Conservation (phyloP, 2,797 vertebrate genomes). For the Microctenopoma lineatum region DNA sequence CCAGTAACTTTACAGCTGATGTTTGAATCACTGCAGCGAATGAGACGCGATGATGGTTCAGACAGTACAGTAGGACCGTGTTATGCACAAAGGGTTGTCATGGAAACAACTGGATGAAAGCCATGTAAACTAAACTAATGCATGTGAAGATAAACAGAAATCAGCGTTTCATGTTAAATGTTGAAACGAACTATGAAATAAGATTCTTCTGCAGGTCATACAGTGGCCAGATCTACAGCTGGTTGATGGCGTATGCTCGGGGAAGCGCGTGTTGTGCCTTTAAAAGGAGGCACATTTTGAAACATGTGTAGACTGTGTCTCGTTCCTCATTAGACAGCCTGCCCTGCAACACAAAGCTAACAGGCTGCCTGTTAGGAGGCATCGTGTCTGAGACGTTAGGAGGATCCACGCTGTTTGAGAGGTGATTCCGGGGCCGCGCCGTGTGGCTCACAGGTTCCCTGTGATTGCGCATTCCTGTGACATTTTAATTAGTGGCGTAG, state of each 20-base stretch:
- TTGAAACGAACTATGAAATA: neutral
- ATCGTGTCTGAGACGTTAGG: slow-evolving; percentile 46
- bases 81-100: neutral
- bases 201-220: neutral
- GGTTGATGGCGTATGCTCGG: neutral
- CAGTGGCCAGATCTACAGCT: neutral
- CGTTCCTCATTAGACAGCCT: slow-evolving; percentile 58
- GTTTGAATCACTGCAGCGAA: neutral
- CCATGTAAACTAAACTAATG: no score
- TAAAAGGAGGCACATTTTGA: slow-evolving; percentile 3
- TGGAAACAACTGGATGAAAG: neutral
- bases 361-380: slow-evolving; percentile 33
- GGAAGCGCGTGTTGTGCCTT: neutral
- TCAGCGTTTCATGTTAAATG: no score
- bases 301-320: slow-evolving; percentile 14
- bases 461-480: slow-evolving; percentile 70
- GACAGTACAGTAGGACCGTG: neutral
- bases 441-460: slow-evolving; percentile 52
- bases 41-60: neutral
- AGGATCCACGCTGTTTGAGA: slow-evolving; percentile 59
- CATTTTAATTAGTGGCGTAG: slow-evolving; percentile 78
- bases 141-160: no score
- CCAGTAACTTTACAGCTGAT: neutral
- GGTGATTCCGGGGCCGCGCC: slow-evolving; percentile 40
- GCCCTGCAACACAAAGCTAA: slow-evolving; percentile 33